Conservation (phyloP, 92 coral and sea anemone species). For the Pocillopora grandis region DNA sequence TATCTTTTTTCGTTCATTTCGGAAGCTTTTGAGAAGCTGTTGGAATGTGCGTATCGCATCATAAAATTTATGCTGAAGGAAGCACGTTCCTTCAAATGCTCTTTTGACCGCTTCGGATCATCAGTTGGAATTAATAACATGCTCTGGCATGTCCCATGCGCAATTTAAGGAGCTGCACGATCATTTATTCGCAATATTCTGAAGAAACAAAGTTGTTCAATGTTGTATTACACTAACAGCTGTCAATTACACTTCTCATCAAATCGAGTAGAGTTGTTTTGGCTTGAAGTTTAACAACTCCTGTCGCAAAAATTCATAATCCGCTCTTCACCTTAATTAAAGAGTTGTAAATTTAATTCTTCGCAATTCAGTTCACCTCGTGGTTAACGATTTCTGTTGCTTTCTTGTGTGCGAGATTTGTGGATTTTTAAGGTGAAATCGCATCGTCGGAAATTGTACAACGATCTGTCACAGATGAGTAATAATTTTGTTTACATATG, state of each 20-base stretch:
- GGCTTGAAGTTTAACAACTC: not conserved
- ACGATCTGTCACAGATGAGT: not conserved
- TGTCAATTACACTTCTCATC: not conserved
- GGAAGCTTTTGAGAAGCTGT: not conserved
- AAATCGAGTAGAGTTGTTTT: not conserved
- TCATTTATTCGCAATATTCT: not conserved
- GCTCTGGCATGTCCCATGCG: not conserved
- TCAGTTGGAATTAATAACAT: not conserved
- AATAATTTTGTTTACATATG: not conserved
- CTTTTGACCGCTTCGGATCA: slow-evolving; percentile 9
- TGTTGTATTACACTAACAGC: not conserved
- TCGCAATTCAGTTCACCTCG: not conserved
- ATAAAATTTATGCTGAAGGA: not conserved
- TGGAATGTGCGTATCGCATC: not conserved
- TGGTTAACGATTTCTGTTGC: not conserved
- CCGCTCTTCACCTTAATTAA: not conserved
- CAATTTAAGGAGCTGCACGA: not conserved
- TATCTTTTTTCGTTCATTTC: too few relatives aligned
- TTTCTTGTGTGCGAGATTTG: not conserved
- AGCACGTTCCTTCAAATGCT: slow-evolving; percentile 5
- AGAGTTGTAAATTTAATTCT: not conserved
- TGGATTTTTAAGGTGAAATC: not conserved
- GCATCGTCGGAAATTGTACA: not conserved
- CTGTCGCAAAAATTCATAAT: not conserved
- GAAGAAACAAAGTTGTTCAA: not conserved